These are phyloP conservation scores for Procambarus clarkii DNA, from an alignment of 1,140 invertebrate species.

Conservation along the genomic window DNA sequence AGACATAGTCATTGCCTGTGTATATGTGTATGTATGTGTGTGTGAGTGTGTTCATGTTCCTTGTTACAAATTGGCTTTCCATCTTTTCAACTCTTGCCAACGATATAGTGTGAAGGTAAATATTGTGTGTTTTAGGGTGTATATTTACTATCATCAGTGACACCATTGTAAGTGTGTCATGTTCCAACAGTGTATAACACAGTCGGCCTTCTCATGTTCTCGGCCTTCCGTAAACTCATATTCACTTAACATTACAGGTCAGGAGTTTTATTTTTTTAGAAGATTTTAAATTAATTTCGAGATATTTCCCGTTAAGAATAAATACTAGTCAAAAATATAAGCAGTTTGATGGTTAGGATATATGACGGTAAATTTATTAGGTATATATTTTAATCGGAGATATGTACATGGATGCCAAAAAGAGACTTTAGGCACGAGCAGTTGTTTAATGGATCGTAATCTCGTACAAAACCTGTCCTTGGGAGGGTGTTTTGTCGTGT, in stretches of 20 bases:
- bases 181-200: slow-evolving; percentile 28
- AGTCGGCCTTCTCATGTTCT: slow-evolving; percentile 29
- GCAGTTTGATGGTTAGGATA: not conserved
- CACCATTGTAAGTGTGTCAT: not conserved
- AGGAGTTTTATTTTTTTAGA: not conserved
- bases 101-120: not conserved
- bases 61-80: not conserved
- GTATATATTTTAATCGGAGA: slow-evolving; percentile 19
- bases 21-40: not conserved
- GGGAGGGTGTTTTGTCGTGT: not conserved
- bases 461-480: not conserved
- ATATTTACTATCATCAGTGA: not conserved
- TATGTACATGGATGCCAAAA: slow-evolving; percentile 14
- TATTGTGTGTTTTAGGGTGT: not conserved
- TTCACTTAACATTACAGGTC: not conserved
- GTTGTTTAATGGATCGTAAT: not conserved
- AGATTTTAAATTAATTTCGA: not conserved
- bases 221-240: not conserved
- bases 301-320: not conserved
- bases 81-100: not conserved
- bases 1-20: slow-evolving; percentile 23
- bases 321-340: not conserved
- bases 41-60: not conserved
- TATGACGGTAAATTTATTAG: not conserved
- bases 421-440: not conserved